These are phyloP conservation scores for Drosophila orena DNA, from an alignment of 1,140 invertebrate genomes.

Conservation along the genomic window DNA sequence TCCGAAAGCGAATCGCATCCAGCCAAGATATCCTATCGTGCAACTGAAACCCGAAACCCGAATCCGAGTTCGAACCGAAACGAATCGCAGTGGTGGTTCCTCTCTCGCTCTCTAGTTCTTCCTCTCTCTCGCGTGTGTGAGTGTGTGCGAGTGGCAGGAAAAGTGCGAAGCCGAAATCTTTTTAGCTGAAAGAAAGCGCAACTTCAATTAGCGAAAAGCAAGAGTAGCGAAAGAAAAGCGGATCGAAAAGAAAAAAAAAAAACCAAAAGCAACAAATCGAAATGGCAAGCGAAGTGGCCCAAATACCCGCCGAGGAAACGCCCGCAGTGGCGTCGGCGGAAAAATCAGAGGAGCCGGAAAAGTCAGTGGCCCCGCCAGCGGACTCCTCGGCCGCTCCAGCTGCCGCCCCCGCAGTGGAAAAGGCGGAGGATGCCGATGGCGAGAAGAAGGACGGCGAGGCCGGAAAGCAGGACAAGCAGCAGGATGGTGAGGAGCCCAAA, in stretches of 20 bases:
- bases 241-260: conserved; percentile 21
- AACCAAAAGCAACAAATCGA: conserved; percentile 64
- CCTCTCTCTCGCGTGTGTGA: conserved; percentile 55
- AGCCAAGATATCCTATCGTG: conserved; percentile 38
- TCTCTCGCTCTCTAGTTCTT: conserved; percentile 52
- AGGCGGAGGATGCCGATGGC: conserved; percentile 67
- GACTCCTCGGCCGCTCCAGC: conserved; percentile 49
- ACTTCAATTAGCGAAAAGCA: conserved; percentile 56
- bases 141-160: conserved; percentile 64
- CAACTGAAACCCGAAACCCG: conserved; percentile 25
- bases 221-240: conserved; percentile 24
- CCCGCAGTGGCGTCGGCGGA: conserved; percentile 86
- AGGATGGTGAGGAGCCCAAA: conserved; percentile 80
- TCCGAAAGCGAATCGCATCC: conserved; percentile 24
- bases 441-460: conserved; percentile 85
- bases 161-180: conserved; percentile 65
- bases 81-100: conserved; percentile 59
- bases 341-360: conserved; percentile 77
- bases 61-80: conserved; percentile 8
- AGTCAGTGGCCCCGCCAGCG: conserved; percentile 76
- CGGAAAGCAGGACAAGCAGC: conserved; percentile 84
- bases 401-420: conserved; percentile 57
- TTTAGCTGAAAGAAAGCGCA: conserved; percentile 58
- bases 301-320: conserved; percentile 86
- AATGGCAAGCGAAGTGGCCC: conserved; percentile 91